Evolutionary conservation across 2,113 vertebrate species (phyloP).

Genomic region (Amia ocellicauda): DNA sequence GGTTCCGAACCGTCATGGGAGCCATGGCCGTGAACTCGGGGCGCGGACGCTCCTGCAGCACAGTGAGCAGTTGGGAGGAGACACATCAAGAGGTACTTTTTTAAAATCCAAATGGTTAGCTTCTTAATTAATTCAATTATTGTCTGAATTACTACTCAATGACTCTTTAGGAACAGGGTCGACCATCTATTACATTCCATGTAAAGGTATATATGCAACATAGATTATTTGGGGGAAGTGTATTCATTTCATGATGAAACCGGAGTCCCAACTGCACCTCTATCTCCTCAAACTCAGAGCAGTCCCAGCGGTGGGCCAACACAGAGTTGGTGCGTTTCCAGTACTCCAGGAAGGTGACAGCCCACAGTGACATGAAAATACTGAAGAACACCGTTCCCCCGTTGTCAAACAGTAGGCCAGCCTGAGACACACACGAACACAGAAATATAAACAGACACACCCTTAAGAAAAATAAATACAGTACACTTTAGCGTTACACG

Average conservation of each 20-base stretch:
- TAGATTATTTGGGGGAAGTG: not conserved
- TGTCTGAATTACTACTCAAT: too few relatives aligned
- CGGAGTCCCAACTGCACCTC: conserved; percentile 33
- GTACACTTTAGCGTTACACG: too few relatives aligned
- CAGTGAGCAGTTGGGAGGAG: conserved; percentile 1
- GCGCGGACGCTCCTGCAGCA: conserved; percentile 41
- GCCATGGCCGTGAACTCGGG: conserved; percentile 47
- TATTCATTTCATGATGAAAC: not conserved
- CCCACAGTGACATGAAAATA: conserved; percentile 53
- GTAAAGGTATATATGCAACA: too few relatives aligned
- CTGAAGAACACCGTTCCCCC: conserved; percentile 52
- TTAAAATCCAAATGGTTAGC: too few relatives aligned
- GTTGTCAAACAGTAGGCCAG: conserved; percentile 46
- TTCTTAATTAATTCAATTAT: too few relatives aligned
- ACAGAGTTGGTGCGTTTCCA: conserved; percentile 42
- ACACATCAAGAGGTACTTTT: too few relatives aligned
- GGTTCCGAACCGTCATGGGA: conserved; percentile 41
- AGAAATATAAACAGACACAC: not conserved
- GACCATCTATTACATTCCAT: too few relatives aligned
- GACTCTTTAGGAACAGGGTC: too few relatives aligned
- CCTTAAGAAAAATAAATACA: too few relatives aligned
- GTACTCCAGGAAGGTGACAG: conserved; percentile 50
- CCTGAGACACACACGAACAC: conserved; percentile 24
- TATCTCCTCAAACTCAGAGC: conserved; percentile 41
- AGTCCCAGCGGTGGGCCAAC: conserved; percentile 51